Conservation (phyloP, 2,888 invertebrate genomes). For the Eurois occulta region DNA sequence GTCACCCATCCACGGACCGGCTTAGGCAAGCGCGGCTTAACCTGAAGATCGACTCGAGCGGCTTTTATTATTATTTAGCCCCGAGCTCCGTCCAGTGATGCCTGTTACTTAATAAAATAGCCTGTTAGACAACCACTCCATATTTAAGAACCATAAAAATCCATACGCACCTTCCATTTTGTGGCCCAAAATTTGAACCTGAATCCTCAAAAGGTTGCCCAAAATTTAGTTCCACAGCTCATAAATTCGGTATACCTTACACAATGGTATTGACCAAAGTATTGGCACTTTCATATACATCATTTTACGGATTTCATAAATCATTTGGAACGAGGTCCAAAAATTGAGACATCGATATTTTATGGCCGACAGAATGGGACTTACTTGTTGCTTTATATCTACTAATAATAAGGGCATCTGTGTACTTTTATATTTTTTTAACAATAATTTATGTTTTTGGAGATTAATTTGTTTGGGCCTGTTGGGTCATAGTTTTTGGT, state of each 20-base stretch:
- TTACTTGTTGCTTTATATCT: conserved; percentile 55
- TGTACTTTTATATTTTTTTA: conserved; percentile 48
- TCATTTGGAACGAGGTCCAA: conserved; percentile 68
- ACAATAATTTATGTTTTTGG: conserved; percentile 33
- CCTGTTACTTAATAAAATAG: background rate
- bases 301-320: conserved; percentile 67
- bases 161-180: conserved; percentile 17
- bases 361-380: conserved; percentile 54
- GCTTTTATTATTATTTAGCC: background rate
- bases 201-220: conserved; percentile 30
- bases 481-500: background rate
- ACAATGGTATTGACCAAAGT: conserved; percentile 59
- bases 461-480: conserved; percentile 31
- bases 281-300: conserved; percentile 60
- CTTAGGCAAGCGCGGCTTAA: no score
- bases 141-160: conserved; percentile 45
- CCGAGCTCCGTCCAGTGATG: background rate
- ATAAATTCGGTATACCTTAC: conserved; percentile 48
- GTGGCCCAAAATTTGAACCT: conserved; percentile 30
- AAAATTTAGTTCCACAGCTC: conserved; percentile 51
- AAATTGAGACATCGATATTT: conserved; percentile 69
- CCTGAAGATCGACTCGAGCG: background rate
- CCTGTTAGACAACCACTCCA: conserved; percentile 4
- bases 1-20: no score
- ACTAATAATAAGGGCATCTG: conserved; percentile 68